phyloP scores from a whole-genome alignment of 2,888 invertebrate species.

The Macrophya annulata region DNA sequence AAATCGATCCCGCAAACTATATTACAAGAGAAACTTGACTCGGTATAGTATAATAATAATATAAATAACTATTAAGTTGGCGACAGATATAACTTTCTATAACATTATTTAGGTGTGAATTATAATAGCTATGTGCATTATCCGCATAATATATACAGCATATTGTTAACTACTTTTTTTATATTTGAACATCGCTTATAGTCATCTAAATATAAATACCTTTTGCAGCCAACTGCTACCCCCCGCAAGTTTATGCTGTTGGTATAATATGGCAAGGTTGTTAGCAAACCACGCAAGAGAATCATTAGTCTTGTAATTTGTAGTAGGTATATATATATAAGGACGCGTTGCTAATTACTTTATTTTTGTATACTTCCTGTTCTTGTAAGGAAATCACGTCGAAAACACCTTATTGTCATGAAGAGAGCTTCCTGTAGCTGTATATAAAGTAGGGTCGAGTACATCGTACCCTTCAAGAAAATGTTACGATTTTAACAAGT shows the following conservation, averaged over 20 bases:
- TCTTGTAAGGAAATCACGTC: conserved; percentile 43
- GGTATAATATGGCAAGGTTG: not conserved
- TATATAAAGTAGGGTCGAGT: conserved; percentile 16
- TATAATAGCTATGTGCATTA: not conserved
- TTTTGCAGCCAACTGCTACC: too few relatives aligned
- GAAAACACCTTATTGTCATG: conserved; percentile 50
- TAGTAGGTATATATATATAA: conserved; percentile 9
- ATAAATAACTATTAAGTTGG: not conserved
- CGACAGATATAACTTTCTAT: conserved; percentile 29
- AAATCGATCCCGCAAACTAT: conserved; percentile 13
- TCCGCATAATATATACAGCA: not conserved
- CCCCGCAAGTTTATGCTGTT: not conserved
- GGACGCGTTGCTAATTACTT: conserved; percentile 47
- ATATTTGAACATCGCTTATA: not conserved
- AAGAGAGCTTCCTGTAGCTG: conserved; percentile 23
- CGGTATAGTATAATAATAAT: not conserved
- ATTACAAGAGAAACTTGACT: conserved; percentile 20
- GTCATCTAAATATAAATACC: not conserved
- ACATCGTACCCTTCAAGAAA: conserved; percentile 26
- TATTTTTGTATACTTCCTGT: conserved; percentile 42
- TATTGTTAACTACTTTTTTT: not conserved
- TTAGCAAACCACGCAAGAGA: conserved; percentile 43
- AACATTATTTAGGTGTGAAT: not conserved
- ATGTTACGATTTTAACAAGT: too few relatives aligned
- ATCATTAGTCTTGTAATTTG: conserved; percentile 39